Evolutionary conservation across 2,888 invertebrate species (phyloP), one percentile per base, ranked within the genome.

Genomic region (Ctenicera cuprea): DNA sequence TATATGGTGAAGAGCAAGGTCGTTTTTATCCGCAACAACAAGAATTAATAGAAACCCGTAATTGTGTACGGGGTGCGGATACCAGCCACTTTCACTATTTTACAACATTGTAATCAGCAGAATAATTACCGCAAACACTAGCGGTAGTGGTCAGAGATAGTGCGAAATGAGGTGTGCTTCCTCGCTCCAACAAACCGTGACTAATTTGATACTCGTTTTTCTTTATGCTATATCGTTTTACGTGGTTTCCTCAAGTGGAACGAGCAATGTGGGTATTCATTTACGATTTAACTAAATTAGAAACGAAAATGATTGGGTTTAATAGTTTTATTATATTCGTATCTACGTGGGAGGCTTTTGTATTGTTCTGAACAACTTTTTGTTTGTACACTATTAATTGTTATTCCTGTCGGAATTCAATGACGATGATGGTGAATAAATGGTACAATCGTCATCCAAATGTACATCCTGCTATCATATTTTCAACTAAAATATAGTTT

Each of bases 81-180:
- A 48, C 11, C 22, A 62, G 45, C 43, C 62, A 62, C 62, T 62
- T 62, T 62, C 62, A 45, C 62, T 45, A 45, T 20, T 43, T 69
- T 61, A 61, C 50, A 62, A 48, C 69, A 20, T 33, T 62, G 37
- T 69, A 69, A 69, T 69, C 61, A 61, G 41, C 20, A 69, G 57
- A 69, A 69, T 63, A 73, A 73, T 71, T 71, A 63, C 69, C 63
- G 52, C 65, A 67, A 77, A 75, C 79, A 77, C 76, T 79, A 79
- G 79, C 80, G 81, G 82, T 82, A 80, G 82, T 81, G 68, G 64
- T 68, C 45, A 69, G 63, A 68, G 84, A 83, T 84, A 85, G 86
- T 85, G 86, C 84, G 86, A 85, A 86, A 84, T 85, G 85, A 86
- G 86, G 85, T 85, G 85, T 85, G 83, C 84, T 85, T 85, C 85